phyloP scores from a whole-genome alignment of 1,140 invertebrate genomes.

The Drosophila virilis region DNA sequence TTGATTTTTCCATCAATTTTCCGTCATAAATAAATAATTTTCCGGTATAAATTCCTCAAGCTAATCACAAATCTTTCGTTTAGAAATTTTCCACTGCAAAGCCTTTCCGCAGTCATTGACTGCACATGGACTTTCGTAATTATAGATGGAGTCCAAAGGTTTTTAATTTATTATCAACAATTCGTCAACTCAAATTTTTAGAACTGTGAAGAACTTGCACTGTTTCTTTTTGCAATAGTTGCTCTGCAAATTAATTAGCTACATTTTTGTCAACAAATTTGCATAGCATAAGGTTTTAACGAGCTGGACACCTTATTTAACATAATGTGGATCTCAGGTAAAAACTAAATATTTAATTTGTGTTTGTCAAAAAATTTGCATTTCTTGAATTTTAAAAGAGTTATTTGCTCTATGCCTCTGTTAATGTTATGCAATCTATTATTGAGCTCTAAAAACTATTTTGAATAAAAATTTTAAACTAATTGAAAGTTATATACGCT shows the following conservation, averaged over 20 bases:
- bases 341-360: background rate
- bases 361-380: background rate
- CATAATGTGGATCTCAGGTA: background rate
- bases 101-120: conserved; percentile 12
- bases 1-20: background rate
- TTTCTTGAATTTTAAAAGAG: background rate
- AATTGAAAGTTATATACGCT: background rate
- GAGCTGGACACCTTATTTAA: background rate
- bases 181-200: too few relatives aligned
- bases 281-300: background rate
- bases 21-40: background rate
- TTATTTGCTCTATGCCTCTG: background rate
- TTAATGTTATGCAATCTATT: background rate
- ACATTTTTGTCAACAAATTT: background rate
- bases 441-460: background rate
- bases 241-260: too few relatives aligned
- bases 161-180: background rate
- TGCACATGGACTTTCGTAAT: background rate
- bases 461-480: background rate
- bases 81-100: conserved; percentile 7
- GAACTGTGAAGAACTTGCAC: background rate
- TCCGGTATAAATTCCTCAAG: background rate
- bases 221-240: background rate
- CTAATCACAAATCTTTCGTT: background rate
- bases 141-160: background rate